Conservation (phyloP, 2,113 vertebrate genomes). For the Nothocercus nigrocapillus region DNA sequence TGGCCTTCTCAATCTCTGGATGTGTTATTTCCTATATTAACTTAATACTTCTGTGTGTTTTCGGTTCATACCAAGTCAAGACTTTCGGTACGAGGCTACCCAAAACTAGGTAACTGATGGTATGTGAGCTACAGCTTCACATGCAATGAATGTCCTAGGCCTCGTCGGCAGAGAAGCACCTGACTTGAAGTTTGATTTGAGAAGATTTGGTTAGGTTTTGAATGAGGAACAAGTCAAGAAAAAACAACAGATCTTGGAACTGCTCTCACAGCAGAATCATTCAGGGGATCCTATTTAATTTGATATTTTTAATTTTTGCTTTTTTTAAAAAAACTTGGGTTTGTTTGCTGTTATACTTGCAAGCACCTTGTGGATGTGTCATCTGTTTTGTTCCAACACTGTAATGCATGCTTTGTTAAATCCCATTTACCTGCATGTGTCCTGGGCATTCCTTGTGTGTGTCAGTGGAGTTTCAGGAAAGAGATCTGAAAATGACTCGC, state of each 20-base stretch:
- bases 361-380: not conserved
- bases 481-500: not conserved
- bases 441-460: not conserved
- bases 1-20: not conserved
- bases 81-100: not conserved
- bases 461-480: not conserved
- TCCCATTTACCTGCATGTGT: not conserved
- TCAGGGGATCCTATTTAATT: not conserved
- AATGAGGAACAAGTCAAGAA: not conserved
- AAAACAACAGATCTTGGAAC: not conserved
- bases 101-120: not conserved
- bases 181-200: not conserved
- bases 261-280: not conserved
- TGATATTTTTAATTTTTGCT: not conserved
- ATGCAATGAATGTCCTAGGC: not conserved
- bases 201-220: not conserved
- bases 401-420: not conserved
- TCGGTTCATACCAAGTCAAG: not conserved
- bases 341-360: not conserved
- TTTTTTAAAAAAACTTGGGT: too few species aligned
- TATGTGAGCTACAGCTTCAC: not conserved
- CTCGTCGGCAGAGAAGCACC: not conserved
- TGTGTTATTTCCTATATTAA: rapidly evolving
- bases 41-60: not conserved
- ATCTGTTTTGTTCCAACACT: not conserved